Evolutionary conservation across 2,888 invertebrate genomes (phyloP).

Genomic region (Orchesella flavescens): DNA sequence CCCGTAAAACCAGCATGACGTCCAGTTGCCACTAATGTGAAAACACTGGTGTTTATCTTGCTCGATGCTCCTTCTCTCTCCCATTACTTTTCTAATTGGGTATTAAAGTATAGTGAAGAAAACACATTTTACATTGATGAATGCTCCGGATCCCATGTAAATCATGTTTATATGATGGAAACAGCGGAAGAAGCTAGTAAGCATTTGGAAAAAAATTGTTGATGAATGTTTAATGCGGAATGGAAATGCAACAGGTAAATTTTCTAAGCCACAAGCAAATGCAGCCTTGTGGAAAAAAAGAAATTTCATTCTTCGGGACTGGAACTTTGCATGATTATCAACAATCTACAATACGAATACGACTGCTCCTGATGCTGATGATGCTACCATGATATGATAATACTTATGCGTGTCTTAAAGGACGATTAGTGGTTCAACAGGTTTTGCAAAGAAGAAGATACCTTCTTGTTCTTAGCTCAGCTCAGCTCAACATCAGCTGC

Average conservation of each 20-base stretch:
- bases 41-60: neutral
- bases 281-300: slow-evolving; percentile 31
- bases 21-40: neutral
- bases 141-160: slow-evolving; percentile 27
- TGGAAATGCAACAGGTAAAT: slow-evolving; percentile 40
- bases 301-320: neutral
- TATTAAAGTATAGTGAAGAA: slow-evolving; percentile 43
- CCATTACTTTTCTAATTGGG: slow-evolving; percentile 59
- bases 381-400: too few relatives aligned
- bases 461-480: too few relatives aligned
- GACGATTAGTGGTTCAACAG: slow-evolving; percentile 13
- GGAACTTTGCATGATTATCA: too few relatives aligned
- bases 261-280: neutral
- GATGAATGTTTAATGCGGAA: neutral
- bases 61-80: neutral
- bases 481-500: too few relatives aligned
- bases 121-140: slow-evolving; percentile 30
- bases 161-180: slow-evolving; percentile 40
- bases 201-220: neutral
- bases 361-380: too few relatives aligned
- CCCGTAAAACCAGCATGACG: neutral
- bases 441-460: neutral
- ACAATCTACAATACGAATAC: too few relatives aligned
- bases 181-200: slow-evolving; percentile 33
- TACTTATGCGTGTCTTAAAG: too few relatives aligned